Base-by-base conservation (phyloP, 1,140 invertebrate genomes). In the Hypothenemus hampei region DNA sequence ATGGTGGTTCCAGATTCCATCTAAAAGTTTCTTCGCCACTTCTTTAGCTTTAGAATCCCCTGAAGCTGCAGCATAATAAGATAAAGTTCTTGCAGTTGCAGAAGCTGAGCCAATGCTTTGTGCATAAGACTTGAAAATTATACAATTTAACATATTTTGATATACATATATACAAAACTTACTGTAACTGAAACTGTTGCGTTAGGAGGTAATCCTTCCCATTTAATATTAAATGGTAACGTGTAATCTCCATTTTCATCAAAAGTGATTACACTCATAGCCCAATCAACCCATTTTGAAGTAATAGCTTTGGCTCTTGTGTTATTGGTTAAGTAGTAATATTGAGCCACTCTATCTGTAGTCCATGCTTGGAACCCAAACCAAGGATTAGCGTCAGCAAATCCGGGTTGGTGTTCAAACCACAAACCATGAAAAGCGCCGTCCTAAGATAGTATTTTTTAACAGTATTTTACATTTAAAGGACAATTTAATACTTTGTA, bases 351-450 rank as follows among this genome's bases (percentile, higher is more conserved):
- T 5, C 57, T 31, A 31, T 58, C 57, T 8, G 49, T 36, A 8
- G 57, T 48, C 57, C 57, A 58, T 18, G 57, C 24, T 33, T 58
- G 57, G 18, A 53, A 45, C 13, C 49, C 50, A 40, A 50, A 52
- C 49, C 49, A 58, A 33, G 44, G 43, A 35, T 44, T 51, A 4
- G 57, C 29, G 31, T 51, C 47, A 11, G 43, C 48, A 18, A 43
- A 54, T 8, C 44, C 57, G 4, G 57, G 49, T 43, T 53, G 29
- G 13, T 39, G 20, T 18, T 47, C 37, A 37, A 47, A 58, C 31
- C 24, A 53, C 57, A 58, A 53, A 4, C 57, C 57, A 20, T 35
- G 11, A 29, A 49, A 57, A 6, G 45, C 10, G 35, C 15, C n/a
- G 16, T 47, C 22, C 52, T 47, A 36, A 31, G 40, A 43, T 43